Percentiles rank a stretch among this genome's conserved stretches.
Evolutionary conservation across 2,888 invertebrate genomes (phyloP).

Genomic region (Unio delphinus): DNA sequence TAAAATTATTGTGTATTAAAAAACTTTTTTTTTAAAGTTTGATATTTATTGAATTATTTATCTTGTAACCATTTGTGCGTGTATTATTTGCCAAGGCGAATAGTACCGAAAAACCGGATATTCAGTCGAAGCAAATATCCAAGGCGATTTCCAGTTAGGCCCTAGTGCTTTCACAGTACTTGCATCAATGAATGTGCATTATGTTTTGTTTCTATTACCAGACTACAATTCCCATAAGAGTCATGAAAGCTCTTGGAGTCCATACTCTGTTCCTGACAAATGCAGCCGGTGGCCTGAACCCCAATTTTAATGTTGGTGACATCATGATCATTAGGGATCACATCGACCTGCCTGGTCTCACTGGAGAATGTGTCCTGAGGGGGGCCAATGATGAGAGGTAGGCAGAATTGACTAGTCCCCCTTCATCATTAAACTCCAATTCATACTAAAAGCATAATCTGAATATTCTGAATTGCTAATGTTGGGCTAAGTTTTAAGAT

Average conservation of each 20-base stretch:
- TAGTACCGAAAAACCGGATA: no score
- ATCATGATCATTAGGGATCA: slow-evolving; percentile 98
- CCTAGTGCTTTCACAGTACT: no score
- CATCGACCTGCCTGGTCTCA: slow-evolving; percentile 95
- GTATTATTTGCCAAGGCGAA: no score
- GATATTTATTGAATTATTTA: no score
- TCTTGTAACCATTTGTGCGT: no score
- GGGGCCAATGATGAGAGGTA: slow-evolving; percentile 92
- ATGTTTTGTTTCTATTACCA: slow-evolving; percentile 68
- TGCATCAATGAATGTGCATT: not conserved
- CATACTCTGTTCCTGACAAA: slow-evolving; percentile 92
- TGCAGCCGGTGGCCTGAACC: slow-evolving; percentile 95
- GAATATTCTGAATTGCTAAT: no score
- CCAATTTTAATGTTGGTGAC: slow-evolving; percentile 89
- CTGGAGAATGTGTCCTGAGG: slow-evolving; percentile 91
- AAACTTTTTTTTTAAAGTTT: no score
- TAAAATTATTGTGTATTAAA: no score
- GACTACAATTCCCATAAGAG: slow-evolving; percentile 94
- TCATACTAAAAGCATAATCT: not conserved
- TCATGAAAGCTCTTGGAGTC: slow-evolving; percentile 96
- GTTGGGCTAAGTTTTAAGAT: no score
- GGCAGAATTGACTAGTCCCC: not conserved
- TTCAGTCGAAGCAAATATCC: no score
- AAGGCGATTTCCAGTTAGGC: no score
- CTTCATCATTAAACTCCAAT: not conserved